These are phyloP conservation scores for Trichopoda pennipes DNA, from an alignment of 2,888 invertebrate genomes.

Conservation along the genomic window DNA sequence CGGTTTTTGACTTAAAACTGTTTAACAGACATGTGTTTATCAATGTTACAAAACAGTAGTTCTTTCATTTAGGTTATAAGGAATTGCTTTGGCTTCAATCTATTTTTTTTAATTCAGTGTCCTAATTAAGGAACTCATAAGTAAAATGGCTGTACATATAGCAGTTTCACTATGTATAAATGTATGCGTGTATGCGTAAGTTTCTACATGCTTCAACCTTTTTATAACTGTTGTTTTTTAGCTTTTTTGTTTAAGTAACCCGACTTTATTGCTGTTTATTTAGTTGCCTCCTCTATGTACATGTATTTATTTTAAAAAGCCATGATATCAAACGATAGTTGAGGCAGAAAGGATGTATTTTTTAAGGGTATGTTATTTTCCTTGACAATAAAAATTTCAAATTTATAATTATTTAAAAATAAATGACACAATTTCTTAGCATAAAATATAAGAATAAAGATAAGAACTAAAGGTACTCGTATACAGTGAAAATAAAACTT, in stretches of 20 bases:
- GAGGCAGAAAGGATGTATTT: slow-evolving; percentile 34
- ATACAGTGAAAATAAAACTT: not conserved
- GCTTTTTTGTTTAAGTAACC: slow-evolving; percentile 48
- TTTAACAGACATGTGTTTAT: not conserved
- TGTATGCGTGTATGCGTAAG: slow-evolving; percentile 8
- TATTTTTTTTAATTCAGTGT: not conserved
- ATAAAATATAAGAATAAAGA: no score
- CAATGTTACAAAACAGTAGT: slow-evolving; percentile 37
- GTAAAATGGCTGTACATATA: slow-evolving; percentile 16
- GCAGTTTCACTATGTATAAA: not conserved
- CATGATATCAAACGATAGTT: not conserved
- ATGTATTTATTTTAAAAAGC: slow-evolving; percentile 50
- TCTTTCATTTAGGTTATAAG: slow-evolving; percentile 55
- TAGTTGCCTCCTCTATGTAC: slow-evolving; percentile 34
- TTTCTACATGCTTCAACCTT: slow-evolving; percentile 48
- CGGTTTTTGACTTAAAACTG: slow-evolving; percentile 46
- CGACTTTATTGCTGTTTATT: slow-evolving; percentile 66
- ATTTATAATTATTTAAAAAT: slow-evolving; percentile 16
- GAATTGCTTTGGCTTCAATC: slow-evolving; percentile 63
- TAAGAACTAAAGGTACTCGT: not conserved
- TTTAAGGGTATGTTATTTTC: slow-evolving; percentile 34
- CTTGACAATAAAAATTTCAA: slow-evolving; percentile 56
- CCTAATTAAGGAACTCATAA: slow-evolving; percentile 1
- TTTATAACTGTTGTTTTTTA: slow-evolving; percentile 41
- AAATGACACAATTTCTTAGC: slow-evolving; percentile 7